Evolutionary conservation across 2,888 invertebrate genomes (phyloP).

Genomic region (Salpingus planirostris): DNA sequence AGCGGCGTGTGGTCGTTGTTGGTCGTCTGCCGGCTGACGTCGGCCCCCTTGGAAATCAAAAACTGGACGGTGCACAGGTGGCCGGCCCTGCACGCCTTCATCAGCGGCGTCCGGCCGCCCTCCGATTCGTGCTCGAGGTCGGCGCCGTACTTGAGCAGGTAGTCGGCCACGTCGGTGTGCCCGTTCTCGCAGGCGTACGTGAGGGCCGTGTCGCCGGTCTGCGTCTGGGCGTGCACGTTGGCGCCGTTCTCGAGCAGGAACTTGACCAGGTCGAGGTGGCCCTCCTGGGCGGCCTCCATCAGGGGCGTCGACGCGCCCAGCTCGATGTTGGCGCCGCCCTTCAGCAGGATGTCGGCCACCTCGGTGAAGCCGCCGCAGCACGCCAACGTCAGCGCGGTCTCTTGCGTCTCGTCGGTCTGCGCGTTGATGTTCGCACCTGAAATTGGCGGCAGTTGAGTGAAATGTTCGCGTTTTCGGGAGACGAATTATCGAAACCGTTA

Average conservation of each 20-base stretch:
- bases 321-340: conserved; percentile 91
- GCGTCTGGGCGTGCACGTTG: conserved; percentile 88
- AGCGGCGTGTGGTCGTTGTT: conserved; percentile 96
- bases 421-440: conserved; percentile 89
- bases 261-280: conserved; percentile 86
- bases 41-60: conserved; percentile 78
- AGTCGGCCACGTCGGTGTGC: conserved; percentile 93
- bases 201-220: conserved; percentile 74
- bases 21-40: conserved; percentile 81
- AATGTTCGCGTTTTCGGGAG: too few species aligned
- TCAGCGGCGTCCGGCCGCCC: conserved; percentile 90
- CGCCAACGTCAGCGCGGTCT: conserved; percentile 88
- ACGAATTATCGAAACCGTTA: too few species aligned
- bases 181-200: conserved; percentile 99
- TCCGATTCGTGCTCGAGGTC: conserved; percentile 94
- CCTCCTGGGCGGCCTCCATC: conserved; percentile 98
- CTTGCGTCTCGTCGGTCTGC: conserved; percentile 97
- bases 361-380: conserved; percentile 94
- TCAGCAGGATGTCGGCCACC: conserved; percentile 89
- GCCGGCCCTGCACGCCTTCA: conserved; percentile 97
- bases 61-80: conserved; percentile 95
- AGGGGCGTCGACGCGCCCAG: conserved; percentile 92
- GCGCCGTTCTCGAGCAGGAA: conserved; percentile 78
- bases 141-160: conserved; percentile 83
- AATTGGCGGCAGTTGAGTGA: conserved; percentile 14